Conservation (phyloP, 1,140 invertebrate genomes). For the Tetragonula clypearis region DNA sequence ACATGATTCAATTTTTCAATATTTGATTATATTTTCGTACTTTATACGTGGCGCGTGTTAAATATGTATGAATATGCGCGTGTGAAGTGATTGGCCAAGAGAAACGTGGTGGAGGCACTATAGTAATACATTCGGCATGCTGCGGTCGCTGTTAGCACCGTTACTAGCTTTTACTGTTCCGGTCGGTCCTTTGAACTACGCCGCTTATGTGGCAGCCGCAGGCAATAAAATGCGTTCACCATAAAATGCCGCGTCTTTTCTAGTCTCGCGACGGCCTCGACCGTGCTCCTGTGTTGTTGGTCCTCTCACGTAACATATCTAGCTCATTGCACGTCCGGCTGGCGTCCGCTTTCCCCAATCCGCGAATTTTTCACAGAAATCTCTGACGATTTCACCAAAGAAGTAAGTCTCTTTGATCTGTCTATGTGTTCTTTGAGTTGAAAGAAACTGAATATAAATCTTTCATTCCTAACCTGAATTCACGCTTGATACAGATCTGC, state of each 20-base stretch:
- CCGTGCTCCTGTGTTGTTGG: background rate
- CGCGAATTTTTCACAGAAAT: background rate
- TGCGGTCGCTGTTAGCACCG: conserved; percentile 78
- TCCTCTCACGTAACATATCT: background rate
- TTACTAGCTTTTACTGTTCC: conserved; percentile 79
- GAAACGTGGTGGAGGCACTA: conserved; percentile 46
- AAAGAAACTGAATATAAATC: background rate
- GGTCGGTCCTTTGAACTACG: conserved; percentile 75
- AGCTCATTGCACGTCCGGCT: conserved; percentile 30
- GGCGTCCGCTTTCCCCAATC: conserved; percentile 39
- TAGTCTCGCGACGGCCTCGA: conserved; percentile 42
- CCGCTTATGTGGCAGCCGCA: conserved; percentile 67
- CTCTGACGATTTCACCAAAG: background rate
- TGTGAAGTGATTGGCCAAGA: conserved; percentile 8
- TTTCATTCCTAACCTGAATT: background rate
- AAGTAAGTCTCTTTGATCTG: background rate
- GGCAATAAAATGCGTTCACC: conserved; percentile 77
- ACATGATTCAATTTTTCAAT: background rate
- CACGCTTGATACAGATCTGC: background rate
- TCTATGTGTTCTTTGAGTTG: background rate
- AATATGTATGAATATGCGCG: background rate
- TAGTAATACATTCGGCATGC: conserved; percentile 74
- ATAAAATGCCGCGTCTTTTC: conserved; percentile 71
- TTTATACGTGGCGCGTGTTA: background rate
- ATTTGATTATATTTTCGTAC: background rate